Evolutionary conservation across 2,113 vertebrate species (phyloP).

Genomic region (Pygoscelis adeliae): DNA sequence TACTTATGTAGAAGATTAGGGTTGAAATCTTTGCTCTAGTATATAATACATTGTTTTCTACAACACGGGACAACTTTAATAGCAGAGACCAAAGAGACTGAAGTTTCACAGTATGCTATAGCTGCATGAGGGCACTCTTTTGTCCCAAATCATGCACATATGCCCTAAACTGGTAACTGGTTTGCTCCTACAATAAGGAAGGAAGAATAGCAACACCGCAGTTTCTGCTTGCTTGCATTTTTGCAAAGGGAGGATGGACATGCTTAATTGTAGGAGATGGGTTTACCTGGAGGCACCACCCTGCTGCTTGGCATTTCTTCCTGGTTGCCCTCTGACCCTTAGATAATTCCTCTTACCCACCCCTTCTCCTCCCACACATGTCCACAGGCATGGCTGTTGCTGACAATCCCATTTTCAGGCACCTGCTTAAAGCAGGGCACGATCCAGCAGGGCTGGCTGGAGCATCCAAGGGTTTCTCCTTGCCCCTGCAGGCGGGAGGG

Average conservation of each 20-base stretch:
- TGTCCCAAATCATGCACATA: neutral
- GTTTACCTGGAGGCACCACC: neutral
- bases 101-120: neutral
- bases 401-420: neutral
- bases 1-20: neutral
- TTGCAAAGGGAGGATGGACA: neutral
- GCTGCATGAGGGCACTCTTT: neutral
- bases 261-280: neutral
- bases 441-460: neutral
- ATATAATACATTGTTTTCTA: neutral
- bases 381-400: neutral
- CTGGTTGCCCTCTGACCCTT: neutral
- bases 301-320: neutral
- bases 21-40: neutral
- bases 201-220: neutral
- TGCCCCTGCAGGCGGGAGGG: neutral
- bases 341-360: neutral
- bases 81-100: neutral
- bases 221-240: neutral
- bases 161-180: neutral
- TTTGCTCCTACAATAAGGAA: neutral
- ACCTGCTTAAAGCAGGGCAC: neutral
- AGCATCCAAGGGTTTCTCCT: neutral
- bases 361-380: neutral
- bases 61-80: neutral